These are phyloP conservation scores for Agonopterix arenella DNA, from an alignment of 2,888 invertebrate species.

Conservation along the genomic window DNA sequence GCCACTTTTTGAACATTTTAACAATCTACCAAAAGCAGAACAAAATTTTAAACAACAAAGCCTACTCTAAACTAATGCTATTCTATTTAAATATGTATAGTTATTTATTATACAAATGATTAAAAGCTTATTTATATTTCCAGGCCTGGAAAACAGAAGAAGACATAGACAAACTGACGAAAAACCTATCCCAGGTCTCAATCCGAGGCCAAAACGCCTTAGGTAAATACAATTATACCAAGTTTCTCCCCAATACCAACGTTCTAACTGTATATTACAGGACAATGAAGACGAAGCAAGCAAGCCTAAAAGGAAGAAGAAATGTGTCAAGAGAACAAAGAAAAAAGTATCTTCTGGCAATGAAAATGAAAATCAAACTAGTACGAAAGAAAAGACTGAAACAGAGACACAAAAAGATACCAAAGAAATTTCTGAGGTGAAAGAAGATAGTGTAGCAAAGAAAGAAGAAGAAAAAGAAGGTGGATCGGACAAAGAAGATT, in stretches of 20 bases:
- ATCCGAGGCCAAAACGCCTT: conserved; percentile 63
- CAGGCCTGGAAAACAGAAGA: conserved; percentile 54
- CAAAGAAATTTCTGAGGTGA: not conserved
- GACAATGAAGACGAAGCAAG: conserved; percentile 40
- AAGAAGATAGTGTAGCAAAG: conserved; percentile 7
- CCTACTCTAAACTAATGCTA: no score
- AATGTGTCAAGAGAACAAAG: conserved; percentile 13
- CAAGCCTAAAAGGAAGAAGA: conserved; percentile 31
- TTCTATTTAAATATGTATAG: not conserved
- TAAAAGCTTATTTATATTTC: conserved; percentile 21
- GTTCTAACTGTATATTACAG: conserved; percentile 64
- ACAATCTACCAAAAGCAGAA: no score
- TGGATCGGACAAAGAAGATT: conserved; percentile 23
- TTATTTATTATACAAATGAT: not conserved
- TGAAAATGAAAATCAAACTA: conserved; percentile 7
- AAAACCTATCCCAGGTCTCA: conserved; percentile 71
- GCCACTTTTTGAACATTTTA: no score
- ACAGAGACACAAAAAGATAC: conserved; percentile 7
- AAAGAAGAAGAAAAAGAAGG: conserved; percentile 38
- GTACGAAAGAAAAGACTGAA: not conserved
- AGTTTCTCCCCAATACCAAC: conserved; percentile 59
- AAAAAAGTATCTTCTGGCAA: conserved; percentile 13
- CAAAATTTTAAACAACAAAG: no score
- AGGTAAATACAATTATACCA: conserved; percentile 65
- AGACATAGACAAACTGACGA: conserved; percentile 64